Base-by-base conservation (phyloP, 2,113 vertebrate genomes). In the Pseudorhombus dupliciocellatus region DNA sequence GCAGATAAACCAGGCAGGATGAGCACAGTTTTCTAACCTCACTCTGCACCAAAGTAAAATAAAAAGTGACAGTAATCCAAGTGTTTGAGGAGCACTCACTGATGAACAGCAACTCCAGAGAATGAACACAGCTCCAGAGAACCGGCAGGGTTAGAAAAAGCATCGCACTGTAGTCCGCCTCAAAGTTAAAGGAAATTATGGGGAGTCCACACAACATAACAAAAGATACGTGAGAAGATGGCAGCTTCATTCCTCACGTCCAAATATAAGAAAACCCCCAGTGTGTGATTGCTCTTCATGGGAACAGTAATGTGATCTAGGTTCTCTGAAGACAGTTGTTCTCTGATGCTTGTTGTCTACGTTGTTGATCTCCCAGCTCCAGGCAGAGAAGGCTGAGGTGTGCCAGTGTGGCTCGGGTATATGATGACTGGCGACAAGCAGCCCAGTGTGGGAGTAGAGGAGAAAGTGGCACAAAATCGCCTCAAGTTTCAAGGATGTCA, bases 361-460 rank as follows among this genome's bases (percentile, higher is more conserved):
- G 26, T 46, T 25, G 62, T 26, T 44, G 60, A 71, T 75, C 50
- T 60, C 53, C 59, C 18, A 66, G 62, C 69, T 71, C 21, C 40
- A 44, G 71, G 72, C 79, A 34, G 55, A 55, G 26, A 60, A 16
- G 3, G 34, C 10, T 30, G 31, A 15, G 34, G 53, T 54, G 48
- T 55, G 70, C 69, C 70, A 40, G 57, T 20, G 58, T 59, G 78
- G 52, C 75, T 62, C 44, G 60, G 51, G 53, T 63, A 12, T 30
- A 53, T 14, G 44, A 75, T 80, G 76, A 80, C 34, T 84, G 50
- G 68, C 81, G 62, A 72, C 63, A 51, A 64, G 65, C 66, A 71
- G 72, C 62, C 20, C 48, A 30, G 0, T 50, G 20, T 21, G 20
- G 15, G 6, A 50, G 22, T 20, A 51, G 34, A 57, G 24, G 34